phyloP scores from a whole-genome alignment of 2,113 vertebrate species.

The Azemiops feae region DNA sequence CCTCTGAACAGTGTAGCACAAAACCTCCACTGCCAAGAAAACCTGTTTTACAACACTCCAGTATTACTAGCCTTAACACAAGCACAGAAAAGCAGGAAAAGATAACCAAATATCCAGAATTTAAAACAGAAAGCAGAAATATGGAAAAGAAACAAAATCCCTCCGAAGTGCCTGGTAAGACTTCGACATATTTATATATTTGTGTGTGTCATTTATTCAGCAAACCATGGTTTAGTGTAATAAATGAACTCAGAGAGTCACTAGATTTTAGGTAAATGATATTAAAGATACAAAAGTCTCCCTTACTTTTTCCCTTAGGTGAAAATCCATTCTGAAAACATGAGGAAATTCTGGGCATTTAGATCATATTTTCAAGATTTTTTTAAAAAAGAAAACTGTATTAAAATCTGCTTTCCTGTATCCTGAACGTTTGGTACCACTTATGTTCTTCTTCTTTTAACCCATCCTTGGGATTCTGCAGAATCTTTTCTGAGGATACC shows the following conservation, averaged over 20 bases:
- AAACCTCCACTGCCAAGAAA: slow-evolving; percentile 73
- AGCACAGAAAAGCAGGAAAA: slow-evolving; percentile 59
- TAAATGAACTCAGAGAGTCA: not conserved
- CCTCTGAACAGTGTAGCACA: slow-evolving; percentile 62
- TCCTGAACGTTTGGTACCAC: not conserved
- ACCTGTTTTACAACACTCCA: slow-evolving; percentile 64
- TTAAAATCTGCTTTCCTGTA: not conserved
- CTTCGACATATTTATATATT: not conserved
- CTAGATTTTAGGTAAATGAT: not conserved
- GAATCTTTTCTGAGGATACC: not conserved
- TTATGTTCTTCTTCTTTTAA: not conserved
- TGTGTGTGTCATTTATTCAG: not conserved
- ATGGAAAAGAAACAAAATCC: slow-evolving; percentile 59
- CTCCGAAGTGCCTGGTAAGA: slow-evolving; percentile 77
- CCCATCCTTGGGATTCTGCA: not conserved
- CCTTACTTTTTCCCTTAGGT: not conserved
- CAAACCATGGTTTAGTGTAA: not conserved
- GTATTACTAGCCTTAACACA: slow-evolving; percentile 29
- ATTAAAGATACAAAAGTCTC: not conserved
- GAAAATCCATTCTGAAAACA: not conserved
- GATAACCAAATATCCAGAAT: slow-evolving; percentile 29
- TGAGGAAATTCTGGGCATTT: not conserved
- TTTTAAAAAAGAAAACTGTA: not conserved
- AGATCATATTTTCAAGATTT: not conserved
- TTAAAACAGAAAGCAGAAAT: slow-evolving; percentile 55